phyloP scores from a whole-genome alignment of 2,888 invertebrate species.

The Tachystola acroxantha region DNA sequence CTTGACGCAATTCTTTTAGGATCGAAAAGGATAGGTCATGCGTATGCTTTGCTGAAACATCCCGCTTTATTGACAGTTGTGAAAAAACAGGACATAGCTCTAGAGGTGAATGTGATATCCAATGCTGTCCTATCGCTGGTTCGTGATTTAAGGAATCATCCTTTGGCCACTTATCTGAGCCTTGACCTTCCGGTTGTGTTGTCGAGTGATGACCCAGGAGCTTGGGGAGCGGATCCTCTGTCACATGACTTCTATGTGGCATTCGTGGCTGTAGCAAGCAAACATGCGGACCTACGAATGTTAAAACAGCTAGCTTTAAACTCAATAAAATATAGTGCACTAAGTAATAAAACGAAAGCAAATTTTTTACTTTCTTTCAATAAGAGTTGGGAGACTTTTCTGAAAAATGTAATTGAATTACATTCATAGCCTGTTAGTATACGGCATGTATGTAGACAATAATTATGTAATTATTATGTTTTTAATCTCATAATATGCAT shows the following conservation, averaged over 20 bases:
- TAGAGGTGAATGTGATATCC: constrained; percentile 89
- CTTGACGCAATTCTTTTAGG: constrained; percentile 87
- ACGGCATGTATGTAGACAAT: no score
- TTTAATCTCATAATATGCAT: no score
- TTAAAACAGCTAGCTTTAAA: constrained; percentile 71
- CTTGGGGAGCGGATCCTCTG: constrained; percentile 85
- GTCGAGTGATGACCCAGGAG: constrained; percentile 88
- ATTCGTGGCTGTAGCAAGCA: constrained; percentile 86
- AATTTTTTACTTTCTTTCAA: no score
- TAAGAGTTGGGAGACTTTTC: background rate
- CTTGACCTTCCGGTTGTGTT: constrained; percentile 84
- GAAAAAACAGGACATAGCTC: constrained; percentile 77
- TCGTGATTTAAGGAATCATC: constrained; percentile 87
- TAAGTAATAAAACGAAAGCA: no score
- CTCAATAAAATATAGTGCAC: no score
- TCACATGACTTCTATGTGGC: constrained; percentile 89
- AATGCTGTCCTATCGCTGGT: constrained; percentile 86
- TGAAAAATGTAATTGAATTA: background rate
- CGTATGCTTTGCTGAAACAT: constrained; percentile 85
- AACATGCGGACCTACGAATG: constrained; percentile 81
- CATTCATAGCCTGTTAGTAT: no score
- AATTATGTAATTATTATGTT: no score
- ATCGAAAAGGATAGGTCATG: constrained; percentile 88
- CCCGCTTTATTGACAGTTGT: constrained; percentile 79
- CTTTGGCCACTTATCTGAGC: constrained; percentile 81